Evolutionary conservation across 2,888 invertebrate genomes (phyloP), one percentile per base, ranked within the genome.

Genomic region (Limulus polyphemus): DNA sequence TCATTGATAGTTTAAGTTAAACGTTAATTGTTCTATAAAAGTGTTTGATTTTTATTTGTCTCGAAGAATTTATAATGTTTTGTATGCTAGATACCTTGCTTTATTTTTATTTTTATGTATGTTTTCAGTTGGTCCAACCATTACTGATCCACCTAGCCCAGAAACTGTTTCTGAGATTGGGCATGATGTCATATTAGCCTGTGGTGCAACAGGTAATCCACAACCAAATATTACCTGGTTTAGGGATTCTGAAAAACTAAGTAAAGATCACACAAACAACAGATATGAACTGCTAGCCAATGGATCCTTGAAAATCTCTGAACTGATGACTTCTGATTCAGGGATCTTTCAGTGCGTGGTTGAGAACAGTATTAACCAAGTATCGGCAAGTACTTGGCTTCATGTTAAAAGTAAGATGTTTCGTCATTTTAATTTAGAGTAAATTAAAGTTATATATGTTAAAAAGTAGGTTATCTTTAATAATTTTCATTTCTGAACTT

Each of bases 261-360:
- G 54, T 47, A 50, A 59, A 11, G 49, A 59, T 13, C n/a, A 51
- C 16, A 13, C 46, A 5, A 58, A 61, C 47, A 67, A 62, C 4
- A 63, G 68, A n/a, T 64, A 65, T 56, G 64, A 58, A n/a, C 80
- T 90, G 61, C 84, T 86, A 72, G 84, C 88, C 67, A 90, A 91
- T 74, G 88, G 90, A 64, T 87, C 90, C 0, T 78, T 94, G 68
- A 80, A 85, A 17, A 88, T 97, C 64, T 85, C 83, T 72, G 84
- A 85, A 72, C 79, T 94, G 55, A 82, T 84, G 70, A 85, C 89
- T 77, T 84, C 84, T 67, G 93, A 95, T 77, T 87, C 89, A 67
- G 97, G 94, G 57, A 88, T 97, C 82, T 97, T 90, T 74, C 97
- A 98, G 76, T 98, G 98, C 75, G 84, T 94, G 72, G 92, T 91